Base-by-base conservation (phyloP, 2,888 invertebrate genomes). In the Athetis lepigone region DNA sequence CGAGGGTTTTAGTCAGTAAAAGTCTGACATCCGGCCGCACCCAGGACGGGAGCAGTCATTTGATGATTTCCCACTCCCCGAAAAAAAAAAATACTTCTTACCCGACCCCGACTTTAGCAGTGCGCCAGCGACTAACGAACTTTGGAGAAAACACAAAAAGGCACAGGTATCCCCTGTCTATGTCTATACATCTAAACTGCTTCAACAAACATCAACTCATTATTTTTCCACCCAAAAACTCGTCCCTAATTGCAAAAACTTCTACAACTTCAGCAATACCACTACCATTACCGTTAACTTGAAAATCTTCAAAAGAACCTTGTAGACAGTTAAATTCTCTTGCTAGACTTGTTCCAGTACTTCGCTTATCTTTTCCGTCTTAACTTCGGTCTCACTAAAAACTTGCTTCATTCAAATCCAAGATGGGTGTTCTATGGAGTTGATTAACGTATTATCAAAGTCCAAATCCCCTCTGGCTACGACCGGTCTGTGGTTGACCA, bases 391-490 rank as follows among this genome's bases (percentile, higher is more conserved):
- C 45, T 49, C 13, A 50, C 63, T 64, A 56, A 72, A 77, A 77
- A 77, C 63, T 71, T 54, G 39, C 57, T 71, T 60, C 59, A 71
- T 62, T 58, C 62, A 65, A 65, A 71, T 56, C 61, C 68, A 69
- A 65, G 75, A 72, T 61, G 64, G 71, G 54, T 45, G 50, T 68
- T 56, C 51, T 46, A 56, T 61, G 63, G 57, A 68, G 55, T 79
- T 75, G 63, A 77, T 75, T 72, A 79, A 68, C 70, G 63, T 70
- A 73, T 79, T 77, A 75, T 69, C 62, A 73, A 70, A 77, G 67
- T 67, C 61, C 7, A 25, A 70, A 77, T 75, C 70, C 79, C 79
- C 68, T 37, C 52, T 47, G 67, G 73, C 68, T 70, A 66, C 39
- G 56, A 54, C 47, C 51, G 50, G 55, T 64, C 58, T 54, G 75